Evolutionary conservation across 1,140 invertebrate species (phyloP).

Genomic region (Penaeus indicus): DNA sequence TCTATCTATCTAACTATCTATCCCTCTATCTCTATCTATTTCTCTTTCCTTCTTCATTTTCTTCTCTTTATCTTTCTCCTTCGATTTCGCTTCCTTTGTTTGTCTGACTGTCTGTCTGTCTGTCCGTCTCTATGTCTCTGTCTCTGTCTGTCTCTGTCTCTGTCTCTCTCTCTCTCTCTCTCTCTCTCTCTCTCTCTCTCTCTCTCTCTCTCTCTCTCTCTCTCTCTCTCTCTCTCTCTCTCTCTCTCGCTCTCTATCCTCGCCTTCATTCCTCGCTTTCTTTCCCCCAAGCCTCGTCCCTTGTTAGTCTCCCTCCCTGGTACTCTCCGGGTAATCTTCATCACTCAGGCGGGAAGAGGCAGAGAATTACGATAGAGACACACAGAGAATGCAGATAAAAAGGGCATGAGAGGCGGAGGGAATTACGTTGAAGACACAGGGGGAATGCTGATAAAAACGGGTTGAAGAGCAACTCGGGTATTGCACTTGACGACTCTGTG

Average conservation of each 20-base stretch:
- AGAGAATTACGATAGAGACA: no score
- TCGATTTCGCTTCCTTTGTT: neutral
- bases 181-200: slow-evolving; percentile 13
- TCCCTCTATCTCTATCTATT: neutral
- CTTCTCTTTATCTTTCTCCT: neutral
- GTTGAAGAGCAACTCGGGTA: no score
- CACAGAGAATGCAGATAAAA: no score
- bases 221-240: neutral
- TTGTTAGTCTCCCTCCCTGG: slow-evolving; percentile 16
- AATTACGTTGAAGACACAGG: no score
- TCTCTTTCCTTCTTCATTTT: neutral
- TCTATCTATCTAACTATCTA: no score
- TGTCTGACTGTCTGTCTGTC: neutral
- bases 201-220: neutral
- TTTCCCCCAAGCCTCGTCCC: neutral
- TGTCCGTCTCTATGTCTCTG: neutral
- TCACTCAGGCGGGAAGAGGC: no score
- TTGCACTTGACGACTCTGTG: no score
- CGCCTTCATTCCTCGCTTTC: neutral
- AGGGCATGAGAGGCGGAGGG: no score
- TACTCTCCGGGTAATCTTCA: neutral
- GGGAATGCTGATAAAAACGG: no score
- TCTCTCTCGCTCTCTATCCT: neutral
- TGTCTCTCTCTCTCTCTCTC: slow-evolving; percentile 33
- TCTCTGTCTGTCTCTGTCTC: neutral